These are phyloP conservation scores for Ictalurus punctatus DNA, from an alignment of 2,113 vertebrate genomes.

Conservation along the genomic window DNA sequence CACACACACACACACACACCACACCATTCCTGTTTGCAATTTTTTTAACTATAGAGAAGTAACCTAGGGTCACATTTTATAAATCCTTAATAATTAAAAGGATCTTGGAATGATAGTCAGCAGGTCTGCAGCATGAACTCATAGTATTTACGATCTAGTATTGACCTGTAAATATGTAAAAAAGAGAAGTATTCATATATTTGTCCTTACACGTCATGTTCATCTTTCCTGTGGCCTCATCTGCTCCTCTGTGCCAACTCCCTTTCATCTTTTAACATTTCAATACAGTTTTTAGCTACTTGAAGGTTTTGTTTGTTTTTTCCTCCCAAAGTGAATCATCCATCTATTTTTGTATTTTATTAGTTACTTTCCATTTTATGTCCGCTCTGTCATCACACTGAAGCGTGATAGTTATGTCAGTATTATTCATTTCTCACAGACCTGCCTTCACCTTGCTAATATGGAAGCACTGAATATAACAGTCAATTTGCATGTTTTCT, in stretches of 20 bases:
- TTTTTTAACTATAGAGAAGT: not conserved
- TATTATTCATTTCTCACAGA: no score
- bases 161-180: constrained; percentile 50
- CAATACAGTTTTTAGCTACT: no score
- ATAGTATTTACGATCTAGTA: constrained; percentile 8
- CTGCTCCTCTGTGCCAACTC: constrained; percentile 2
- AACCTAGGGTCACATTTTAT: not conserved
- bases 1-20: no score
- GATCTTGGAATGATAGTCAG: not conserved
- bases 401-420: no score
- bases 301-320: no score
- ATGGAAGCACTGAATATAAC: no score
- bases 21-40: not conserved
- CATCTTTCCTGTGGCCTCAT: not conserved
- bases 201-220: constrained; percentile 11
- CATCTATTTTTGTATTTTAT: no score
- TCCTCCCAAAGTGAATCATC: no score
- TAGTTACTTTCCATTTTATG: no score
- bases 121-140: not conserved
- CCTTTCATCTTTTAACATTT: not conserved
- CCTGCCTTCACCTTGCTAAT: no score
- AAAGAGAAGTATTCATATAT: constrained; percentile 53
- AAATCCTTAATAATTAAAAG: not conserved
- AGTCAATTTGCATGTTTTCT: no score
- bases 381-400: no score